These are phyloP conservation scores for Oryzias javanicus DNA, from an alignment of 2,113 vertebrate genomes.

Conservation along the genomic window DNA sequence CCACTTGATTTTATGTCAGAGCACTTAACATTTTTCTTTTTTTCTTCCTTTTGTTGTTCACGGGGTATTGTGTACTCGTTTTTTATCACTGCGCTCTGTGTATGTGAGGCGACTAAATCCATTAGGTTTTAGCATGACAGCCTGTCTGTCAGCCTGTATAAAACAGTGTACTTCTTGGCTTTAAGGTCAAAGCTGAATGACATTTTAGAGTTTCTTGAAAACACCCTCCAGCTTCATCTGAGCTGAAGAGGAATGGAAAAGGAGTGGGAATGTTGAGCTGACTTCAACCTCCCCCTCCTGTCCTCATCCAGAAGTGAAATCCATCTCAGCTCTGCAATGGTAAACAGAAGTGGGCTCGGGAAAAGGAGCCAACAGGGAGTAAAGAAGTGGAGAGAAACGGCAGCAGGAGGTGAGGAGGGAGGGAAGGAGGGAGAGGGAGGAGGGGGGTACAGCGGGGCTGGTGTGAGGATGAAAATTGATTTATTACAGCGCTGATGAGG, in stretches of 20 bases:
- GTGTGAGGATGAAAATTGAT: constrained; percentile 79
- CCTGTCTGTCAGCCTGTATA: neutral
- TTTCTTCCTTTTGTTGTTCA: constrained; percentile 7
- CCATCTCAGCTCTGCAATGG: neutral
- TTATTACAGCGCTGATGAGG: constrained; percentile 79
- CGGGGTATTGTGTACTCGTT: neutral
- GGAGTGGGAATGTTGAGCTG: constrained; percentile 11
- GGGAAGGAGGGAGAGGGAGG: too few relatives aligned
- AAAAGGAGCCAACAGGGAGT: constrained; percentile 50
- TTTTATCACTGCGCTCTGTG: neutral
- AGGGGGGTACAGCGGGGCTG: constrained; percentile 31
- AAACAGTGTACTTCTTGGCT: constrained; percentile 6
- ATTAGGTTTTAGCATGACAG: constrained; percentile 9
- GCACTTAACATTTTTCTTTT: constrained; percentile 15
- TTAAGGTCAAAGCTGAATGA: constrained; percentile 21
- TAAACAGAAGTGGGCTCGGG: constrained; percentile 22
- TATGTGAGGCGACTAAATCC: neutral
- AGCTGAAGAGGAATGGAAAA: constrained; percentile 10
- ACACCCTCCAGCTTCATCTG: constrained; percentile 17
- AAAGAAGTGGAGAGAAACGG: constrained; percentile 49
- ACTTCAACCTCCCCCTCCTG: constrained; percentile 10
- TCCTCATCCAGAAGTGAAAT: constrained; percentile 30
- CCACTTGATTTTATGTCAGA: constrained; percentile 31
- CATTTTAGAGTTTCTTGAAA: constrained; percentile 9
- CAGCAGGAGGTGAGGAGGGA: constrained; percentile 44